Percentiles rank a stretch among this genome's conserved stretches.
Conservation (phyloP, 2,888 invertebrate genomes). For the Ormyrus rosae region DNA sequence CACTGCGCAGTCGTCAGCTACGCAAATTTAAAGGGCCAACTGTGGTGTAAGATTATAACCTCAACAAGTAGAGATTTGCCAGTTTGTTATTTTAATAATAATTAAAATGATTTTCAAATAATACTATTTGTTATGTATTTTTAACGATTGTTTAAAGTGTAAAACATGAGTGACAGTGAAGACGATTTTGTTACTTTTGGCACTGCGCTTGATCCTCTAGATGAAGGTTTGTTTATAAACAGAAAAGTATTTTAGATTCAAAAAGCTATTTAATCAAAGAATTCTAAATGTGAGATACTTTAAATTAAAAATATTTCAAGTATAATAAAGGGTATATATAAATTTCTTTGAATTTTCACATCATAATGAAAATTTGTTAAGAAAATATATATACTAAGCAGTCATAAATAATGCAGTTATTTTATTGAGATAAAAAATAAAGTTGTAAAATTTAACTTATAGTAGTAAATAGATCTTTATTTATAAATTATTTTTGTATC, state of each 20-base stretch:
- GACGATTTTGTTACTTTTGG: constrained; percentile 86
- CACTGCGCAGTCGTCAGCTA: too few species aligned
- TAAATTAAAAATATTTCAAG: background rate
- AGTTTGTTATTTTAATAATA: background rate
- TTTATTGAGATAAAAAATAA: background rate
- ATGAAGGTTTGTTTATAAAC: constrained; percentile 82
- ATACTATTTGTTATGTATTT: background rate
- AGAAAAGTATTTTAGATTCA: constrained; percentile 67
- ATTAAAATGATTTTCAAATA: background rate
- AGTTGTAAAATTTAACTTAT: background rate
- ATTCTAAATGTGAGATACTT: too few species aligned
- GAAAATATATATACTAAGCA: too few species aligned
- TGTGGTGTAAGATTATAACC: too few species aligned
- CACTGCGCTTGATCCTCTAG: constrained; percentile 87
- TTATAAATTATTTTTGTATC: background rate
- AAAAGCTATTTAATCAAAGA: constrained; percentile 79
- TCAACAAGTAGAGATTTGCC: background rate
- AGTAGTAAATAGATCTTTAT: background rate
- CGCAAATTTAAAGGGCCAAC: too few species aligned
- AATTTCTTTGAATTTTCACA: too few species aligned
- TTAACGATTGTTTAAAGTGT: background rate
- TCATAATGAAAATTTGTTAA: too few species aligned
- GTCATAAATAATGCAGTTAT: background rate
- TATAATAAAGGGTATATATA: background rate
- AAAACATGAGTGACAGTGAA: constrained; percentile 77